Percentiles rank a stretch among this genome's conserved stretches.
Evolutionary conservation across 2,113 vertebrate genomes (phyloP).

Genomic region (Canis aureus): DNA sequence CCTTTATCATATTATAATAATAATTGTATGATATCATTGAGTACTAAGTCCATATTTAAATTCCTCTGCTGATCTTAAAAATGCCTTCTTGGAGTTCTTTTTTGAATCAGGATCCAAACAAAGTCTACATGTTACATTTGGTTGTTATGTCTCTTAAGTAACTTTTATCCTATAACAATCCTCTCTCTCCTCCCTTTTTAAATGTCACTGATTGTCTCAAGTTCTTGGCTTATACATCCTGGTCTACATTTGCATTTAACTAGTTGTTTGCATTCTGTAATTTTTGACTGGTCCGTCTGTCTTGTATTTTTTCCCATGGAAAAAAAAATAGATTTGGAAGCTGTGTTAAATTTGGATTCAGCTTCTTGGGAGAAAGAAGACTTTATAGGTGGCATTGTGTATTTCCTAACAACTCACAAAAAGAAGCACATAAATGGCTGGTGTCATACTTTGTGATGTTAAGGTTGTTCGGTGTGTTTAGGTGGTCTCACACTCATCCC

Average conservation of each 20-base stretch:
- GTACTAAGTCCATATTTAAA: not conserved
- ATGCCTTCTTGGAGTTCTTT: not conserved
- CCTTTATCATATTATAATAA: constrained; percentile 24
- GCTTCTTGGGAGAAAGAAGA: not conserved
- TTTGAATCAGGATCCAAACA: not conserved
- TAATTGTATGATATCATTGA: not conserved
- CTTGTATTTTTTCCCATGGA: not conserved
- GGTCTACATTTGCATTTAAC: constrained; percentile 11
- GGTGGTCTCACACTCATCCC: not conserved
- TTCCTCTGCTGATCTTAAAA: constrained; percentile 51
- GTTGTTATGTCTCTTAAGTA: not conserved
- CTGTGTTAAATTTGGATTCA: not conserved
- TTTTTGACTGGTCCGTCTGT: not conserved
- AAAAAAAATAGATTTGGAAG: not conserved
- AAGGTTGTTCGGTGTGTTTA: not conserved
- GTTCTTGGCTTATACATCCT: not conserved
- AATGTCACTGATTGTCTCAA: not conserved
- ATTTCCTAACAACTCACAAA: not conserved
- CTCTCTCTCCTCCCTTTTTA: not conserved
- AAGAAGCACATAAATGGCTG: not conserved
- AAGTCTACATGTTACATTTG: not conserved
- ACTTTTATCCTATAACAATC: not conserved
- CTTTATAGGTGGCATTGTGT: not conserved
- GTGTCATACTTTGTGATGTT: not conserved
- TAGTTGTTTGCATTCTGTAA: not conserved